Evolutionary conservation across 2,888 invertebrate species (phyloP).

Genomic region (Nudaria mundana): DNA sequence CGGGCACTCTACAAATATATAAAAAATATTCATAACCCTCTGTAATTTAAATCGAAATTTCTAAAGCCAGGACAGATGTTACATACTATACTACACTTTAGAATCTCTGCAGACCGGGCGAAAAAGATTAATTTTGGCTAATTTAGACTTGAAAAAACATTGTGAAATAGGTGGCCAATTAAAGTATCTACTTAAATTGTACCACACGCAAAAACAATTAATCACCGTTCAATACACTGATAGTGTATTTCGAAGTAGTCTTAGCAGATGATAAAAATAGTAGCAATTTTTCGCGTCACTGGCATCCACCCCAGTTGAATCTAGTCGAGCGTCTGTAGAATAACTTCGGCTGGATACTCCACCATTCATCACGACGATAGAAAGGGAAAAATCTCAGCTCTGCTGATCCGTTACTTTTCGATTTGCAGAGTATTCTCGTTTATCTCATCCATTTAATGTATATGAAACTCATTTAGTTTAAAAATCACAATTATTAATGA

Average conservation of each 20-base stretch:
- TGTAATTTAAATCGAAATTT: too few relatives aligned
- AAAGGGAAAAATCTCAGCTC: conserved; percentile 57
- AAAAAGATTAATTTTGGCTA: too few relatives aligned
- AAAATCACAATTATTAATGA: conserved; percentile 1
- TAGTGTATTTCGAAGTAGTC: conserved; percentile 35
- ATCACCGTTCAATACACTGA: conserved; percentile 3
- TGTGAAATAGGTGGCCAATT: too few relatives aligned
- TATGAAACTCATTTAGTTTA: conserved; percentile 39
- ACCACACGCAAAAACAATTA: not conserved
- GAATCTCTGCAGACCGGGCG: too few relatives aligned
- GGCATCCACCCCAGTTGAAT: conserved; percentile 55
- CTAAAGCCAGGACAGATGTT: too few relatives aligned
- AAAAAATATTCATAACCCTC: too few relatives aligned
- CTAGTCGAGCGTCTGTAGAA: conserved; percentile 35
- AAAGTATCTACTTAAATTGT: too few relatives aligned
- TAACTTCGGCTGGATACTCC: conserved; percentile 36
- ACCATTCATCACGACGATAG: conserved; percentile 72
- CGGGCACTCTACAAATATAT: too few relatives aligned
- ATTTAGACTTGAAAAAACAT: too few relatives aligned
- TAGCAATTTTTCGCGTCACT: conserved; percentile 68
- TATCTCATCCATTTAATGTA: conserved; percentile 63
- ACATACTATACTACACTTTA: too few relatives aligned
- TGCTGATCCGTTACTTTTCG: conserved; percentile 73
- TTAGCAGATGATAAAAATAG: conserved; percentile 56
- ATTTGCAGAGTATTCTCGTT: conserved; percentile 64